Evolutionary conservation across 2,797 vertebrate genomes (phyloP), one percentile per base, ranked within the genome.

Genomic region (Siniperca scherzeri): DNA sequence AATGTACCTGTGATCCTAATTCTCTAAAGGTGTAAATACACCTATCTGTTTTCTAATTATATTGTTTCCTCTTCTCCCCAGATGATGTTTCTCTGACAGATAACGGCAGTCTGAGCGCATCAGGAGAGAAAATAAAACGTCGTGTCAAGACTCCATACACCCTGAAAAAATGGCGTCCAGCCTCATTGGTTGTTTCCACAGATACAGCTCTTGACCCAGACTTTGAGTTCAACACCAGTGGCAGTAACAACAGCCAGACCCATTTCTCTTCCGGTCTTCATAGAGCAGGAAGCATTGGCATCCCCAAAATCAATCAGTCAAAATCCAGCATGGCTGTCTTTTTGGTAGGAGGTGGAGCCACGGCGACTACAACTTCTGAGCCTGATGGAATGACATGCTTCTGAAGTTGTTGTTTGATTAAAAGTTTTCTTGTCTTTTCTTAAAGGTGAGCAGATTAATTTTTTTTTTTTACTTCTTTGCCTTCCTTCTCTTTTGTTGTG

Each of bases 91-190:
- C 79, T 27, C 14, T 82, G 67, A 74, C 94, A 71, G 97, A 97
- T 14, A 92, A 93, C 7, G 96, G 95, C 13, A 77, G 78, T 62
- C 68, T 84, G 77, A 96, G 96, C 0, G 96, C 95, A 81, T 97
- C 97, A 53, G 98, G 97, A 69, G 97, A 98, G 74, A 99, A 98
- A 92, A 99, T 99, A 68, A 99, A 98, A 93, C 98, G 97, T 21
- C 97, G 98, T 0, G 97, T 99, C 89, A 99, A 99, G 93, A 99
- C 98, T 0, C 98, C 98, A 0, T 99, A 99, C 93, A 98, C 97
- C 0, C 95, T 99, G 17, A 99, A 99, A 89, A 96, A 97, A 77
- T 98, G 97, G 97, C 97, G 97, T 22, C 98, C 98, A 0, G 97
- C 97, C 0, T 98, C 98, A 0, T 99, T 97, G 98, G 97, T 97